These are phyloP conservation scores for Anguilla rostrata DNA, from an alignment of 2,113 vertebrate species.

Conservation along the genomic window DNA sequence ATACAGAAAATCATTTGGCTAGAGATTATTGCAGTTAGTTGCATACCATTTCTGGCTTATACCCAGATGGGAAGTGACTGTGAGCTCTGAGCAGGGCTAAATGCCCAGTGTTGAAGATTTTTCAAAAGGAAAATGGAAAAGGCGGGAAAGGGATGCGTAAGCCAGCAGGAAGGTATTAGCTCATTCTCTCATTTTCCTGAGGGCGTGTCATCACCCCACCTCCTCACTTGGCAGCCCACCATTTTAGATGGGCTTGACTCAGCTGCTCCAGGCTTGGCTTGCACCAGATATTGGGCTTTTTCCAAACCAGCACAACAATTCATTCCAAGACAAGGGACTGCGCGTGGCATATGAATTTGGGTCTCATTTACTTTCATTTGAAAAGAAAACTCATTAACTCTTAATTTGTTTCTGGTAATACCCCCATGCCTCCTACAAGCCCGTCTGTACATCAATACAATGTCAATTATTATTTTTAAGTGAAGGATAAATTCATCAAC, in stretches of 20 bases:
- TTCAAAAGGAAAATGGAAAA: neutral
- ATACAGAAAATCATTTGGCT: neutral
- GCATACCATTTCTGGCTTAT: neutral
- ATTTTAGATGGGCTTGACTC: neutral
- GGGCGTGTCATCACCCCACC: neutral
- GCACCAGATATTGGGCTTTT: neutral
- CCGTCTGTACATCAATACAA: neutral
- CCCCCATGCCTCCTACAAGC: neutral
- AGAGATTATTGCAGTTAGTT: neutral
- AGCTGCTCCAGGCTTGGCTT: neutral
- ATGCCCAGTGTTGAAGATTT: neutral
- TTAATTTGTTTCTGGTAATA: neutral
- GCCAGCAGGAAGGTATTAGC: slow-evolving; percentile 11
- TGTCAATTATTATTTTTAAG: neutral
- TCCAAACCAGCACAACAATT: neutral
- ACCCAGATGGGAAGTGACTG: neutral
- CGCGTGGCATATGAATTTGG: neutral
- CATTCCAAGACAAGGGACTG: slow-evolving; percentile 14
- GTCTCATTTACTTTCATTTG: neutral
- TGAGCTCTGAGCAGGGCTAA: neutral
- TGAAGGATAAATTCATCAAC: neutral
- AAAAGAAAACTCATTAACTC: slow-evolving; percentile 22
- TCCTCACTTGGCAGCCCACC: neutral
- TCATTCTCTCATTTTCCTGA: neutral
- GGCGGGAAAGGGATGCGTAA: neutral